phyloP scores from a whole-genome alignment of 2,797 vertebrate genomes.

The Cryptoprocta ferox region DNA sequence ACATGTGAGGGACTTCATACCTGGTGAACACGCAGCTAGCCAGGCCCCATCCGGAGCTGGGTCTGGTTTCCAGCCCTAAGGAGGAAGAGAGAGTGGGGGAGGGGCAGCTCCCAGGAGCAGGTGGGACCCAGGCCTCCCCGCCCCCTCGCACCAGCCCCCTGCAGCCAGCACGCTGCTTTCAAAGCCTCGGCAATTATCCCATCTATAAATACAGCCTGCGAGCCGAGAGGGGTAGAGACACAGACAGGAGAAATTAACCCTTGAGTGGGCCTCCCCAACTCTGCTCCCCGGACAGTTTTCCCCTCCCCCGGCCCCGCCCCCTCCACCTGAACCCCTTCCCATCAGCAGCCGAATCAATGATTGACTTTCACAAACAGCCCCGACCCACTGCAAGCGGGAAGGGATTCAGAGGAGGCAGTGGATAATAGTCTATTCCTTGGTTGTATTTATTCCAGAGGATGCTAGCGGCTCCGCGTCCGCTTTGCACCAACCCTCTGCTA shows the following conservation, averaged over 20 bases:
- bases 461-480: slow-evolving; percentile 61
- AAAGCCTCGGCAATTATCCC: slow-evolving; percentile 77
- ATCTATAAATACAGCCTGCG: slow-evolving; percentile 71
- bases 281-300: not conserved
- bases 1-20: not conserved
- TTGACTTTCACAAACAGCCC: slow-evolving; percentile 83
- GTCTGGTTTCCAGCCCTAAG: not conserved
- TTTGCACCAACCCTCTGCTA: slow-evolving; percentile 62
- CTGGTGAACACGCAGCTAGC: not conserved
- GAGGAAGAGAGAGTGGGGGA: not conserved
- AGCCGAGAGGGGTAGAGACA: slow-evolving; percentile 59
- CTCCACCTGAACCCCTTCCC: slow-evolving; percentile 34
- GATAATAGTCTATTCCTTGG: slow-evolving; percentile 84
- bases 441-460: slow-evolving; percentile 82
- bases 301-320: not conserved
- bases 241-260: slow-evolving; percentile 82
- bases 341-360: slow-evolving; percentile 85
- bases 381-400: slow-evolving; percentile 80
- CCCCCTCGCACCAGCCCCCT: slow-evolving; percentile 31
- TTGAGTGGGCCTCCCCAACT: not conserved
- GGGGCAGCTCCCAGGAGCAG: slow-evolving; percentile 44
- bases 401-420: slow-evolving; percentile 81
- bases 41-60: not conserved
- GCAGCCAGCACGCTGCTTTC: slow-evolving; percentile 56
- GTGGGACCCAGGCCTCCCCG: slow-evolving; percentile 56